These are phyloP conservation scores for Mellilla xanthometata DNA, from an alignment of 2,888 invertebrate genomes.

Conservation along the genomic window DNA sequence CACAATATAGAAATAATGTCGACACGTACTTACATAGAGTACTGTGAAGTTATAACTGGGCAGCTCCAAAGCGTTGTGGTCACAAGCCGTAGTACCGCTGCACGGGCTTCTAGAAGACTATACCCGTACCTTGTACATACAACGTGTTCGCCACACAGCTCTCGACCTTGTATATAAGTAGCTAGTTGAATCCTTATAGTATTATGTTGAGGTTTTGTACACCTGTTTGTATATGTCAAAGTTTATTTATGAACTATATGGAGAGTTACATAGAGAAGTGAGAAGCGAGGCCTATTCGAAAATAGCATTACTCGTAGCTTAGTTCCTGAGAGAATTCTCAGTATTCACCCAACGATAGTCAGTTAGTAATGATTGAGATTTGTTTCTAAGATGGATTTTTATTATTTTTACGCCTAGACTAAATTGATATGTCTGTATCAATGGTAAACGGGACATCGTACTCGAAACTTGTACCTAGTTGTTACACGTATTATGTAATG, in stretches of 20 bases:
- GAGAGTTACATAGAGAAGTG: constrained; percentile 51
- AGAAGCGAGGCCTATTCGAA: constrained; percentile 61
- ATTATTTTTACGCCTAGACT: constrained; percentile 56
- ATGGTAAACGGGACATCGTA: constrained; percentile 34
- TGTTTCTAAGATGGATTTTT: constrained; percentile 66
- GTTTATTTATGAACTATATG: constrained; percentile 72
- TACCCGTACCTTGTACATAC: too few species aligned
- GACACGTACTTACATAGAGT: too few species aligned
- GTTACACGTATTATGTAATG: constrained; percentile 49
- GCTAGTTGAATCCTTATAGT: constrained; percentile 59
- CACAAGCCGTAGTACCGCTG: too few species aligned
- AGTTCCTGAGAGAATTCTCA: constrained; percentile 72
- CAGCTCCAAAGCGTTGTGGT: constrained; percentile 30
- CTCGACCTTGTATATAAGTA: constrained; percentile 67
- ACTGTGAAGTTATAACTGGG: constrained; percentile 14
- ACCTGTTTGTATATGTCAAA: constrained; percentile 78
- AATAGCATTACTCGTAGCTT: constrained; percentile 51
- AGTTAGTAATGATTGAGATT: constrained; percentile 79
- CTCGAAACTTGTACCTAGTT: constrained; percentile 24
- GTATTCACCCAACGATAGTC: constrained; percentile 82
- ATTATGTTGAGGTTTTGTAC: constrained; percentile 72
- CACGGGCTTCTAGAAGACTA: too few species aligned
- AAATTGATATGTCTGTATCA: constrained; percentile 56
- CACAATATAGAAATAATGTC: too few species aligned
- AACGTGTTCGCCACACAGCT: too few species aligned